A percentile compares a stretch with the other conserved stretches of the same genome.
These are phyloP conservation scores for Aphrocallistes beatrix DNA, from an alignment of 37 sponge, comb jelly and placozoan genomes.

Conservation along the genomic window DNA sequence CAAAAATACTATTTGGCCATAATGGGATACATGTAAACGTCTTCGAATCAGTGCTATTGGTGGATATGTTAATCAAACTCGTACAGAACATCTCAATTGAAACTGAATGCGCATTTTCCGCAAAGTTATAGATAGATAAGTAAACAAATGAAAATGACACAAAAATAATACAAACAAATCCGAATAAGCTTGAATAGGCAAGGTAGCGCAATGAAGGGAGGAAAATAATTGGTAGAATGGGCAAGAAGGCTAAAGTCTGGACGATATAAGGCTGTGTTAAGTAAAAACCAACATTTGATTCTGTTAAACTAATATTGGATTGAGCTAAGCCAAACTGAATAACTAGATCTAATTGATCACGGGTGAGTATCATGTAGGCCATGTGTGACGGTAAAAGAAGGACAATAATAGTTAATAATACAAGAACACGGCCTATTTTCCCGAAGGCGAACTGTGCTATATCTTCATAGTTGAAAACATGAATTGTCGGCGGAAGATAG, in stretches of 20 bases:
- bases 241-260: constrained; percentile 45
- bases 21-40: not conserved
- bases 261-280: constrained; percentile 19
- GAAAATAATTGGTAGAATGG: constrained; percentile 54
- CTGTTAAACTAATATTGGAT: not conserved
- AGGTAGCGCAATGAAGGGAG: constrained; percentile 42
- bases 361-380: constrained; percentile 67
- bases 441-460: constrained; percentile 9
- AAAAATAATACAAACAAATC: constrained; percentile 33
- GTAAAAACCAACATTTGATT: not conserved
- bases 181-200: constrained; percentile 38
- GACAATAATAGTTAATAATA: constrained; percentile 32
- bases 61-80: not conserved
- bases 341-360: constrained; percentile 50
- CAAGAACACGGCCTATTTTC: not conserved
- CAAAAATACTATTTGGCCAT: not conserved
- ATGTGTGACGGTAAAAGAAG: constrained; percentile 50
- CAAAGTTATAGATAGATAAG: not conserved
- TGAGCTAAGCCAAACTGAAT: not conserved
- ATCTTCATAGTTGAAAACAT: constrained; percentile 5
- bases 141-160: not conserved
- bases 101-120: not conserved
- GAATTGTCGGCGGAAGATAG: constrained; percentile 3
- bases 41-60: not conserved
- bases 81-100: not conserved